Evolutionary conservation across 2,113 vertebrate genomes (phyloP).

Genomic region (Alethe castanea): DNA sequence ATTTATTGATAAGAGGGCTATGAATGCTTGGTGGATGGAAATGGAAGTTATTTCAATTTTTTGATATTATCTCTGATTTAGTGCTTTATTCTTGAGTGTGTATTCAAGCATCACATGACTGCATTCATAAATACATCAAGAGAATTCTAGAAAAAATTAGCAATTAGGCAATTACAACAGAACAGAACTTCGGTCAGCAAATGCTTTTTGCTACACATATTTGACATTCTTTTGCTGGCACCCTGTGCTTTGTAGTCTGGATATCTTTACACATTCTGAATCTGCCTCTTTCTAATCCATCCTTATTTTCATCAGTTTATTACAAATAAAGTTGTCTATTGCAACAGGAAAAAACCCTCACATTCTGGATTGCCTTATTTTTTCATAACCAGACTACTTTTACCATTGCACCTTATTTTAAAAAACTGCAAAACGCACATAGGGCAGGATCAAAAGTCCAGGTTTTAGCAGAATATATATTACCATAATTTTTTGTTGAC

Average conservation of each 20-base stretch:
- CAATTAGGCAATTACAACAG: constrained; percentile 19
- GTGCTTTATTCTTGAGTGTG: background rate
- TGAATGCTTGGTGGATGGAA: background rate
- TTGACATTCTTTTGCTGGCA: constrained; percentile 11
- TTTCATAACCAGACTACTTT: background rate
- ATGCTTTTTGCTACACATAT: constrained; percentile 3
- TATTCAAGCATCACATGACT: background rate
- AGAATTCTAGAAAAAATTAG: background rate
- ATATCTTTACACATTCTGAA: background rate
- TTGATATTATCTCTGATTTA: background rate
- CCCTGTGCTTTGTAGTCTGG: background rate
- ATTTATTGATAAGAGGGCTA: background rate
- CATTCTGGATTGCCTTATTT: background rate
- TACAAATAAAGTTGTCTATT: background rate
- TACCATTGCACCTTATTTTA: background rate
- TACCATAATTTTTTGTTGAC: background rate
- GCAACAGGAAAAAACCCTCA: background rate
- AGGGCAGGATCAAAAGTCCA: background rate
- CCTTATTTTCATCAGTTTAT: constrained; percentile 13
- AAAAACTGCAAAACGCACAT: background rate
- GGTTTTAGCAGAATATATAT: background rate
- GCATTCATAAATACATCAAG: constrained; percentile 6
- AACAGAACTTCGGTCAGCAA: constrained; percentile 8
- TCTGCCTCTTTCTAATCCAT: background rate
- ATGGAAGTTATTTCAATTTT: background rate